Percentiles rank a stretch among this genome's conserved stretches.
Evolutionary conservation across 2,113 vertebrate genomes (phyloP).

Genomic region (Serinus canaria): DNA sequence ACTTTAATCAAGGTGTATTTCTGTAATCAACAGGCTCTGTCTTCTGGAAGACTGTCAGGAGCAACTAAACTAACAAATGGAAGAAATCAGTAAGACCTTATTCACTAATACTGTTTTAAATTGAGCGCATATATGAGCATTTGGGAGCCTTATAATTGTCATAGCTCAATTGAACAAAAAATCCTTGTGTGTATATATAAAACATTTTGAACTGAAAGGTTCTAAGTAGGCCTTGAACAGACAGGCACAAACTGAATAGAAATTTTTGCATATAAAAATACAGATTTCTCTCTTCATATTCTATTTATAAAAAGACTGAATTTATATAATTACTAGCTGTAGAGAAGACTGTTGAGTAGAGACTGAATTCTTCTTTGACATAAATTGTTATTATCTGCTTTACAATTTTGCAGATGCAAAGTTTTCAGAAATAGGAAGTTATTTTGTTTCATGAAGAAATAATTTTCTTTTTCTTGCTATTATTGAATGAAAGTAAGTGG

Average conservation of each 20-base stretch:
- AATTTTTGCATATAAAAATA: neutral
- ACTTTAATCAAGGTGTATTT: neutral
- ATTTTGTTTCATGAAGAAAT: neutral
- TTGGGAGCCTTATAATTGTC: neutral
- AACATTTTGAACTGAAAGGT: neutral
- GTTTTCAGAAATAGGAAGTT: neutral
- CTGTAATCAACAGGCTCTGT: slow-evolving; percentile 61
- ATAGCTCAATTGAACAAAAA: neutral
- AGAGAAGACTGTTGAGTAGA: neutral
- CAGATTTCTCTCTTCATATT: neutral
- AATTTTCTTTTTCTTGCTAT: neutral
- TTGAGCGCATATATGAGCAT: fast-evolving
- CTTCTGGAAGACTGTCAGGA: slow-evolving; percentile 73
- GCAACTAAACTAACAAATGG: slow-evolving; percentile 59
- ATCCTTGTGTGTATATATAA: neutral
- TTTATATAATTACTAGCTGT: fast-evolving
- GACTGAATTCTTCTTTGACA: neutral
- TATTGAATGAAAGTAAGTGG: neutral
- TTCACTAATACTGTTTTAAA: neutral
- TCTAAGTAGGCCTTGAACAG: neutral
- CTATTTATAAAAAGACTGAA: neutral
- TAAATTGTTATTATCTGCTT: neutral
- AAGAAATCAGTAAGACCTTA: slow-evolving; percentile 72
- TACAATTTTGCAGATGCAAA: neutral
- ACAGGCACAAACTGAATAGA: neutral